Evolutionary conservation across 2,888 invertebrate genomes (phyloP).

Genomic region (Nephrotoma flavescens): DNA sequence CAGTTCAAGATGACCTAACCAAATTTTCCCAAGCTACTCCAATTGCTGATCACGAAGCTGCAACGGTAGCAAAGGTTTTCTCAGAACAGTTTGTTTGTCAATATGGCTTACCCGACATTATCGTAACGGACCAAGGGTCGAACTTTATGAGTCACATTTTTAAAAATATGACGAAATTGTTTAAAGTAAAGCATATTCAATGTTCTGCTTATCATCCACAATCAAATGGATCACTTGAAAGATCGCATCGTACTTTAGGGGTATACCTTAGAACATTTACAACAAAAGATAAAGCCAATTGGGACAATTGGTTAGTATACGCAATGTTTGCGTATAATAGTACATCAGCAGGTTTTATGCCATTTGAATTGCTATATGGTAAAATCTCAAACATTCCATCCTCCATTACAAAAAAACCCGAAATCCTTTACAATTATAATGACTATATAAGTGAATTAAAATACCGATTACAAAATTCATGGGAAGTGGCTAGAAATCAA

Average conservation of each 20-base stretch:
- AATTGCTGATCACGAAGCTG: too few relatives aligned
- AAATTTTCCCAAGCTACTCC: slow-evolving; percentile 22
- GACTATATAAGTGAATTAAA: not conserved
- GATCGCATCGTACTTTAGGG: slow-evolving; percentile 19
- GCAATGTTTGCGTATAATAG: too few relatives aligned
- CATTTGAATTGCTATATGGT: too few relatives aligned
- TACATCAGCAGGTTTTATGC: too few relatives aligned
- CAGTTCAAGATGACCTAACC: slow-evolving; percentile 21
- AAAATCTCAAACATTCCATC: slow-evolving; percentile 14
- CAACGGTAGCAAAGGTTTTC: too few relatives aligned
- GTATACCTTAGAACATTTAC: slow-evolving; percentile 20
- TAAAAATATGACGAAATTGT: too few relatives aligned
- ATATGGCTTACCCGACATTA: too few relatives aligned
- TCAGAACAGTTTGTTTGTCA: too few relatives aligned
- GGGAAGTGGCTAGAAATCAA: not conserved
- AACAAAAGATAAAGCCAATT: slow-evolving; percentile 16
- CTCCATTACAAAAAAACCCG: slow-evolving; percentile 10
- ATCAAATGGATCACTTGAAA: slow-evolving; percentile 19
- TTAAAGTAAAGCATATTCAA: not conserved
- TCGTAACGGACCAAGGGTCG: too few relatives aligned
- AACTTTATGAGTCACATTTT: too few relatives aligned
- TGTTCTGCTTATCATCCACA: slow-evolving; percentile 20
- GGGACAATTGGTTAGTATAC: too few relatives aligned
- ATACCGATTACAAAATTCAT: not conserved
- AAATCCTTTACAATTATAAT: not conserved